Evolutionary conservation across 53 echinoderm and acorn worm species (phyloP).

Genomic region (Temnopleurus reevesii): DNA sequence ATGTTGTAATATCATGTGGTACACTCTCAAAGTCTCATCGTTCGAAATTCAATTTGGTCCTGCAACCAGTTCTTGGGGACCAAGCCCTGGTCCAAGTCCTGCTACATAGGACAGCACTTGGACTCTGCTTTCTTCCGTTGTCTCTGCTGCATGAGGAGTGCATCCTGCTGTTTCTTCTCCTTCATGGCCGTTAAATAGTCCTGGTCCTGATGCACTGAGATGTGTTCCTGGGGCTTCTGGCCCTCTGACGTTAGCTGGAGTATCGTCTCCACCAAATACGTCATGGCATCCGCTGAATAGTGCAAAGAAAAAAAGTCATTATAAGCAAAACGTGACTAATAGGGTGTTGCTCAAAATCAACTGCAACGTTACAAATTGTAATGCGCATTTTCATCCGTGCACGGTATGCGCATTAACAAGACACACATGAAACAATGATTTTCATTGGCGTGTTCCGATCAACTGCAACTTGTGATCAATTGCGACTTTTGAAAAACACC

Average conservation of each 20-base stretch:
- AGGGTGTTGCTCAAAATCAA: no score
- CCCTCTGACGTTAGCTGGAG: constrained; percentile 75
- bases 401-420: no score
- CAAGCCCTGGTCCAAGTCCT: neutral
- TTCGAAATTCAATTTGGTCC: neutral
- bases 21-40: no score
- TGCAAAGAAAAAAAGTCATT: neutral
- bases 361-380: no score
- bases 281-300: constrained; percentile 86
- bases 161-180: constrained; percentile 60
- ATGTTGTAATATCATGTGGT: no score
- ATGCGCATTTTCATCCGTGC: no score
- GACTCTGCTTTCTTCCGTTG: constrained; percentile 32
- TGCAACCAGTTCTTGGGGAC: neutral
- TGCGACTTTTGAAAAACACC: no score
- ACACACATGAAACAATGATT: no score
- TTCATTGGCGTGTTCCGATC: no score
- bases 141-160: constrained; percentile 10
- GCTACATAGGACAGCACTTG: constrained; percentile 59
- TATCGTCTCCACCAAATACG: constrained; percentile 85
- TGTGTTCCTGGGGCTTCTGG: constrained; percentile 82
- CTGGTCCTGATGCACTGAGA: constrained; percentile 89
- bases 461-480: no score
- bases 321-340: no score
- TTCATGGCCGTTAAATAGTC: constrained; percentile 79